These are phyloP conservation scores for Chitala chitala DNA, from an alignment of 2,113 vertebrate genomes.

Conservation along the genomic window DNA sequence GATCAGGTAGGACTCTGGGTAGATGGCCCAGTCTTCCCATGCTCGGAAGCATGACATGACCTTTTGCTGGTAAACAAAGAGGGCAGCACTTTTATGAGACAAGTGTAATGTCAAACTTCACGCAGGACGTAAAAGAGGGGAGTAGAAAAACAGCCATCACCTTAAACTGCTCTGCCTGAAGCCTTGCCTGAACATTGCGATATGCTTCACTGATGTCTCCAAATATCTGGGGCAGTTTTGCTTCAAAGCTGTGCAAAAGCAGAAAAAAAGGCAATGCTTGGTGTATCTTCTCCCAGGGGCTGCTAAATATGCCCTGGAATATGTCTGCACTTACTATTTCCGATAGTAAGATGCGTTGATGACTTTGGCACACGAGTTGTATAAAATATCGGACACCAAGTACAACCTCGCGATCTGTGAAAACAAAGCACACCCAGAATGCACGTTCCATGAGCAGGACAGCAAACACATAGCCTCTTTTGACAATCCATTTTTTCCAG, in stretches of 20 bases:
- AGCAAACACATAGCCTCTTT: background rate
- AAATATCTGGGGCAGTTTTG: constrained; percentile 66
- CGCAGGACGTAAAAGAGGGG: background rate
- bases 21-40: constrained; percentile 76
- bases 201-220: constrained; percentile 61
- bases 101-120: background rate
- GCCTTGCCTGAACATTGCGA: constrained; percentile 66
- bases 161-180: constrained; percentile 75
- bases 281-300: background rate
- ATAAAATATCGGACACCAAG: constrained; percentile 68
- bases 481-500: background rate
- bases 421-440: background rate
- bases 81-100: no score
- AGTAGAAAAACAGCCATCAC: constrained; percentile 33
- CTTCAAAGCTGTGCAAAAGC: constrained; percentile 60
- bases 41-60: constrained; percentile 67
- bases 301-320: background rate
- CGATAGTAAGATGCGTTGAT: constrained; percentile 70
- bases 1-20: constrained; percentile 68
- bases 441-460: background rate
- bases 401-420: constrained; percentile 65
- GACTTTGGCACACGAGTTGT: constrained; percentile 74
- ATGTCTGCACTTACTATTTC: constrained; percentile 63
- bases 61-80: constrained; percentile 59
- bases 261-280: background rate